These are phyloP conservation scores for Bathynomus jamesi DNA, from an alignment of 1,140 invertebrate genomes.

Conservation along the genomic window DNA sequence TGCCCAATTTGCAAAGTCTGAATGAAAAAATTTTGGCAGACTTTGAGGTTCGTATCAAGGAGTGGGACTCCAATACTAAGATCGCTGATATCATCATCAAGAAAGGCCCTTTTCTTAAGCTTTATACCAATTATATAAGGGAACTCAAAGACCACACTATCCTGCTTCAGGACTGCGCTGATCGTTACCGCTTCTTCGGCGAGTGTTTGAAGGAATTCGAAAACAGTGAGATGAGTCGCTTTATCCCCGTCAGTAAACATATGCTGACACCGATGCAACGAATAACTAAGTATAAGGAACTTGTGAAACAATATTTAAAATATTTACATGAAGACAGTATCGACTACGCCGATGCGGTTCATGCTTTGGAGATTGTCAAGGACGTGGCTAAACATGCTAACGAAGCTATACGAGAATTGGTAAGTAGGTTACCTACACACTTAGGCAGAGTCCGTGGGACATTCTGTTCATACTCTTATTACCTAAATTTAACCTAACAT, in stretches of 20 bases:
- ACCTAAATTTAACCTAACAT: no score
- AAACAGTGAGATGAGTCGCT: slow-evolving; percentile 54
- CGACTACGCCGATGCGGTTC: slow-evolving; percentile 59
- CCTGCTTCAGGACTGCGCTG: slow-evolving; percentile 54
- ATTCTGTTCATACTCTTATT: no score
- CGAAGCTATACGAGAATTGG: slow-evolving; percentile 46
- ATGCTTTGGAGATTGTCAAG: slow-evolving; percentile 59
- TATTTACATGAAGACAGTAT: slow-evolving; percentile 51
- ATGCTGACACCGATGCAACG: slow-evolving; percentile 70
- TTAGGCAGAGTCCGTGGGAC: no score
- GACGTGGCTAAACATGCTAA: slow-evolving; percentile 68
- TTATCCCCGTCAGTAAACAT: slow-evolving; percentile 58
- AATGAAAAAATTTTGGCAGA: slow-evolving; percentile 61
- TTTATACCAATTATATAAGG: slow-evolving; percentile 63
- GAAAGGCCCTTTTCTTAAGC: slow-evolving; percentile 66
- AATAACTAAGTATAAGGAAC: slow-evolving; percentile 59
- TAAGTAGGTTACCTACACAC: no score
- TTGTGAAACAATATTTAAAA: slow-evolving; percentile 59
- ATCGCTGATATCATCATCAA: slow-evolving; percentile 67
- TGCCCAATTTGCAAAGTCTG: slow-evolving; percentile 53
- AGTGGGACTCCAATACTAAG: slow-evolving; percentile 53
- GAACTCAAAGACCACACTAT: slow-evolving; percentile 59
- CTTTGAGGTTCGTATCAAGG: slow-evolving; percentile 53
- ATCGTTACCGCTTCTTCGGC: slow-evolving; percentile 55
- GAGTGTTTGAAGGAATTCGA: slow-evolving; percentile 59